Evolutionary conservation across 2,113 vertebrate species (phyloP).

Genomic region (Corythornis cristatus): DNA sequence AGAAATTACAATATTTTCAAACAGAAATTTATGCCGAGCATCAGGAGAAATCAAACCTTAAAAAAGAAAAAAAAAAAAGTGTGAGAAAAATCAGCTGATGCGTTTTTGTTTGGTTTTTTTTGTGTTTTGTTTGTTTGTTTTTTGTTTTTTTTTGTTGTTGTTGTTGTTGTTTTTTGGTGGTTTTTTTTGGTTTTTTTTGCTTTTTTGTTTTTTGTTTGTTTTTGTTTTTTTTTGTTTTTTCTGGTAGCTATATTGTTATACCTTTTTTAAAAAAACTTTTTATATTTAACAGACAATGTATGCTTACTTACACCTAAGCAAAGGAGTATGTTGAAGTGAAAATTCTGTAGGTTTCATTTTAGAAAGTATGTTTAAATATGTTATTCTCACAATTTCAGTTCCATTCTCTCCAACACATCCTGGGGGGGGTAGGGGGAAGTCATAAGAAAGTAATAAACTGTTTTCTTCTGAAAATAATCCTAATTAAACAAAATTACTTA

Average conservation of each 20-base stretch:
- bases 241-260: no score
- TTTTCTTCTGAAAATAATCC: neutral
- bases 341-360: neutral
- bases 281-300: neutral
- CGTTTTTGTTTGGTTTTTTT: no score
- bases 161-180: no score
- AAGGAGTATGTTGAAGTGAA: no score
- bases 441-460: neutral
- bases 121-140: no score
- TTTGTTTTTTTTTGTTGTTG: no score
- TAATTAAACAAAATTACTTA: neutral
- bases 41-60: neutral
- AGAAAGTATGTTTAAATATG: neutral
- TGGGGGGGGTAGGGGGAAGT: neutral
- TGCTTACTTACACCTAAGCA: no score
- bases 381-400: neutral
- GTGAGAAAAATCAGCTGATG: rapidly evolving
- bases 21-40: neutral
- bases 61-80: neutral
- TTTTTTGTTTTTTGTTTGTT: no score
- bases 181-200: no score
- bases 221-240: no score
- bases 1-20: neutral
- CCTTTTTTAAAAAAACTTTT: neutral
- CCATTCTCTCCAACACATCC: neutral